Base-by-base conservation (phyloP, 2,888 invertebrate genomes). In the Ichneumoninae sp. region DNA sequence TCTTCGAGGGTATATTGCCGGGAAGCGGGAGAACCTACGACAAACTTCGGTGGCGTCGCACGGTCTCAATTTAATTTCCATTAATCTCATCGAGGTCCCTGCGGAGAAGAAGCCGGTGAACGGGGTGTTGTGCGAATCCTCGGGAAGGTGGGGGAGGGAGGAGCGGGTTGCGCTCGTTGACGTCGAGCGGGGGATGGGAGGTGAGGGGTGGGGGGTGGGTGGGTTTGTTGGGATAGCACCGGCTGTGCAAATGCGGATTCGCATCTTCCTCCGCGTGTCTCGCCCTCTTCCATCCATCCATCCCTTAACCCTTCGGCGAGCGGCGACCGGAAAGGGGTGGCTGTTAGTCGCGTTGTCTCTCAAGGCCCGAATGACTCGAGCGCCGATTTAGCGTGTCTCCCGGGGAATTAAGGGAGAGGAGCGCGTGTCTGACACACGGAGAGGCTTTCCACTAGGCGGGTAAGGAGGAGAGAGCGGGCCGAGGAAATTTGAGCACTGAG, bases 41-140 rank as follows among this genome's bases (percentile, higher is more conserved):
- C 81, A 80, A 82, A 86, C 82, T 86, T 84, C 65, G 40, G 82
- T 74, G 77, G 80, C 85, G 70, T 86, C 84, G 82, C 78, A 80
- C 84, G 79, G 84, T 84, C 87, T 87, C 87, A 86, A 87, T 87
- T 87, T 84, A 87, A 84, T 87, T 87, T 86, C 84, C 86, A 87
- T 87, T 87, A 87, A 87, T 87, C 86, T 87, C 86, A 84, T 87
- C 86, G 85, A 81, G 86, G 80, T 86, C 70, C 62, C 65, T n/a
- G 44, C 69, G 76, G 65, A 36, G 60, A 33, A 47, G 69, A 26
- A 60, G 69, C 33, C 77, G 54, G 47, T 50, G 50, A 50, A 44
- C 36, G 47, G 26, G 44, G 54, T 60, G 33, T 50, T 40, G 13
- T 7, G 8, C 33, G 70, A 26, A 70, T 62, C 33, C 62, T 30